Evolutionary conservation across 2,113 vertebrate genomes (phyloP).

Genomic region (Leucopsar rothschildi): DNA sequence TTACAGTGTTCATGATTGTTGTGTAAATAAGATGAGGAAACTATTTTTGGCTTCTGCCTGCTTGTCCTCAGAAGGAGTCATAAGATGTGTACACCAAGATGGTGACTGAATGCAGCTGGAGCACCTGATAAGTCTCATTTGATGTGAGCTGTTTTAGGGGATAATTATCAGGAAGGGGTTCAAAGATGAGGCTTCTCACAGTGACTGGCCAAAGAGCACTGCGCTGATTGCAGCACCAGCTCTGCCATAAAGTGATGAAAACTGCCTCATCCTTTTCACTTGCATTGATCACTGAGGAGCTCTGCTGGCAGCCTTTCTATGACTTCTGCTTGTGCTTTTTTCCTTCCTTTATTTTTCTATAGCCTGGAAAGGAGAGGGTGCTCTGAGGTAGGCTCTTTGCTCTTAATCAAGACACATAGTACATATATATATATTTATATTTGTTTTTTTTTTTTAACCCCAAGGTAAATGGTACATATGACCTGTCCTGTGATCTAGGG

Average conservation of each 20-base stretch:
- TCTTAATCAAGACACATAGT: neutral
- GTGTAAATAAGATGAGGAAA: conserved; percentile 50
- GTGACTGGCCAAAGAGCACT: fast-evolving
- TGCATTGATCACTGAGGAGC: neutral
- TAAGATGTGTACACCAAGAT: neutral
- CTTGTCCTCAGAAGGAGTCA: conserved; percentile 17
- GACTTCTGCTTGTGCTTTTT: neutral
- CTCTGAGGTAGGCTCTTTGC: neutral
- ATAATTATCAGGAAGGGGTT: conserved; percentile 16
- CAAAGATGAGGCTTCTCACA: neutral
- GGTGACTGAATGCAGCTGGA: conserved; percentile 39
- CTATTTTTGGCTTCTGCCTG: conserved; percentile 33
- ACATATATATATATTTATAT: too few relatives aligned
- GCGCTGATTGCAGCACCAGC: neutral
- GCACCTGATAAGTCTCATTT: neutral
- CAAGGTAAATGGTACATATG: neutral
- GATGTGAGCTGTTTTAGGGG: neutral
- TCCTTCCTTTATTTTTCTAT: neutral
- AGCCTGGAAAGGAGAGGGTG: neutral
- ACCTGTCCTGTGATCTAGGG: neutral
- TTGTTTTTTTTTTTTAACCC: neutral
- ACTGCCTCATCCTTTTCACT: neutral
- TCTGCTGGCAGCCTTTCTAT: neutral
- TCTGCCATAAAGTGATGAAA: neutral
- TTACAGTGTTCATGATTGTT: conserved; percentile 46